Base-by-base conservation (phyloP, 2,888 invertebrate species). In the Mesorhabditis spiculigera region DNA sequence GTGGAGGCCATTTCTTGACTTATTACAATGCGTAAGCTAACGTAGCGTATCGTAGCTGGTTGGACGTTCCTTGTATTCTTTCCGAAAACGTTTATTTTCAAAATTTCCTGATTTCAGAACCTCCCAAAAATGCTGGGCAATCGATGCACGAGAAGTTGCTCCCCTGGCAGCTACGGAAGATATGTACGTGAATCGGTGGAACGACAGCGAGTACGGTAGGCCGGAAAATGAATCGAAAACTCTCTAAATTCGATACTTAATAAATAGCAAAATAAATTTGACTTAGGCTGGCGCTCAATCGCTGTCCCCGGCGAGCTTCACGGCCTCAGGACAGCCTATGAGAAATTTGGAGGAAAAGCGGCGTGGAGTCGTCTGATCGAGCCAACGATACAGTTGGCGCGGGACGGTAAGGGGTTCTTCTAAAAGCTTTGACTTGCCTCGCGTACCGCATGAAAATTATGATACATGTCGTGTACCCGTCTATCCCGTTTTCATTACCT, bases 1-100 rank as follows among this genome's bases (percentile, higher is more conserved):
- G 94, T 4, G 94, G 94, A 64, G 93, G 93, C 8, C 93, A 93
- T 87, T 87, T 93, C 50, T 91, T 92, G 86, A 92, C 92, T 2
- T 89, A 93, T 70, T 93, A 93, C 88, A 90, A 90, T 10, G 28
- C n/a, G 64, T 63, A 42, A 50, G 58, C 2, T n/a, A 50, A 13
- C 3, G 10, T 63, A 1, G 28, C 28, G 4, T 3, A 10, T 0
- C 3, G 58, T 13, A 58, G 13, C 58, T 58, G 58, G 3, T 13
- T 58, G 2, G 58, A 58, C 58, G 2, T 10, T 10, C 28, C 1
- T 28, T 28, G 28, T 28, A 28, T 28, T 28, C 28, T 28, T 28
- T 28, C 28, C 1, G 28, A 28, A 28, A 28, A 28, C 28, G 28
- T 3, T 1, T 1, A 28, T 28, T 28, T 3, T 28, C 1, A 1